A percentile compares a stretch with the other conserved stretches of the same genome.
These are phyloP conservation scores for Tillus elongatus DNA, from an alignment of 2,888 invertebrate genomes.

Conservation along the genomic window DNA sequence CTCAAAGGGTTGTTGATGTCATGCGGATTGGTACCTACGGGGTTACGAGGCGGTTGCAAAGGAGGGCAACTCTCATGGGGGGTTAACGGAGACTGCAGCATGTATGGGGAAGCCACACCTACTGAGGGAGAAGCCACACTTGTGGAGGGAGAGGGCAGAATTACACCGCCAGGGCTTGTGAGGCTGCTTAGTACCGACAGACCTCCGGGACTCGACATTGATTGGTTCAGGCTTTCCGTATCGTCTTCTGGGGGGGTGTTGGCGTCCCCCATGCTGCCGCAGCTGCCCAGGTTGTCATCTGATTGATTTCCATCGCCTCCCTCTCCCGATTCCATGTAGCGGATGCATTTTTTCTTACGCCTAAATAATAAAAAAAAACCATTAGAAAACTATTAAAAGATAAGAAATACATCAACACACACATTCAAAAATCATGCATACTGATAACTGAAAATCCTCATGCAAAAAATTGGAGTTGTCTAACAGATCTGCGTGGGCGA, in stretches of 20 bases:
- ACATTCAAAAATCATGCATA: background rate
- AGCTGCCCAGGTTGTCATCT: constrained; percentile 69
- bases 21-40: constrained; percentile 84
- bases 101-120: constrained; percentile 52
- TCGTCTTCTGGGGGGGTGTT: constrained; percentile 58
- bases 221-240: constrained; percentile 55
- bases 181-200: constrained; percentile 59
- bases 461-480: constrained; percentile 7
- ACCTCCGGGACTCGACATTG: constrained; percentile 52
- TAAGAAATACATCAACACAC: background rate
- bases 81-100: constrained; percentile 43
- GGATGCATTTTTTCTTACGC: constrained; percentile 95
- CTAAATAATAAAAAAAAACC: constrained; percentile 46
- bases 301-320: constrained; percentile 54
- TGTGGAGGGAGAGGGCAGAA: constrained; percentile 70
- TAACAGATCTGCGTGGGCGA: constrained; percentile 9
- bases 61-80: constrained; percentile 39
- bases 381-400: background rate
- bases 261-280: constrained; percentile 69
- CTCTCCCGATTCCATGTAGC: constrained; percentile 81
- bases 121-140: constrained; percentile 57
- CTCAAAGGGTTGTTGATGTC: constrained; percentile 88
- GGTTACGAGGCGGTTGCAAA: constrained; percentile 54
- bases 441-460: background rate
- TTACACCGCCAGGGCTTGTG: constrained; percentile 57